Evolutionary conservation across 2,113 vertebrate species (phyloP), one percentile per base, ranked within the genome.

Genomic region (Paratilapia polleni): DNA sequence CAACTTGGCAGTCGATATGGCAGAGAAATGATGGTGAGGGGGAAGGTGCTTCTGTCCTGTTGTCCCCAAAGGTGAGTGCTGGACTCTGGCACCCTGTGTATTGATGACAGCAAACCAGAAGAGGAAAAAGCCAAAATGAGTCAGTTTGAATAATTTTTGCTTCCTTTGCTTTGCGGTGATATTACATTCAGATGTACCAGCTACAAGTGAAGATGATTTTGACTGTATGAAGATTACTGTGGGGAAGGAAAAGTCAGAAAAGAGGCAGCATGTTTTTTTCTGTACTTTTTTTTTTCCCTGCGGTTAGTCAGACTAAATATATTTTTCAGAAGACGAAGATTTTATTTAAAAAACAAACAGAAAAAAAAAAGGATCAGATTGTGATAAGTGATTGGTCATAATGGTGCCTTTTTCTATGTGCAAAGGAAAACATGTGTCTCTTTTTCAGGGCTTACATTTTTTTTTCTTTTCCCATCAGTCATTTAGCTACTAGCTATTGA

Each of bases 1-100:
- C 93, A 94, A 91, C 91, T 92, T 90, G 95, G 90, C 94, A 95
- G 94, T 94, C 89, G 78, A 94, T 94, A 89, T 84, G 86, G 80
- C 80, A 80, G 76, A 75, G 75, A 89, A 95, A 93, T 92, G 89
- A 92, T 73, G 80, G 78, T 82, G 85, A 47, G 75, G 91, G 78
- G 75, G 85, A 85, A 77, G 88, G 81, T 31, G 43, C 59, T 75
- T 75, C 80, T 85, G 84, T 93, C 91, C 90, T 87, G 90, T 90
- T 91, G 86, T 91, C 81, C 90, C 93, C 87, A 81, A 82, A 93
- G 91, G 90, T 82, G 85, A 76, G 68, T 59, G 47, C 68, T 73
- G 87, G 91, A 85, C 79, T 79, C 87, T 11, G 61, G 61, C 73
- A 84, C 61, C 59, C 26, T 22, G 52, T 64, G 66, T 49, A 81